These are phyloP conservation scores for Catocala sponsa DNA, from an alignment of 2,888 invertebrate species.

Conservation along the genomic window DNA sequence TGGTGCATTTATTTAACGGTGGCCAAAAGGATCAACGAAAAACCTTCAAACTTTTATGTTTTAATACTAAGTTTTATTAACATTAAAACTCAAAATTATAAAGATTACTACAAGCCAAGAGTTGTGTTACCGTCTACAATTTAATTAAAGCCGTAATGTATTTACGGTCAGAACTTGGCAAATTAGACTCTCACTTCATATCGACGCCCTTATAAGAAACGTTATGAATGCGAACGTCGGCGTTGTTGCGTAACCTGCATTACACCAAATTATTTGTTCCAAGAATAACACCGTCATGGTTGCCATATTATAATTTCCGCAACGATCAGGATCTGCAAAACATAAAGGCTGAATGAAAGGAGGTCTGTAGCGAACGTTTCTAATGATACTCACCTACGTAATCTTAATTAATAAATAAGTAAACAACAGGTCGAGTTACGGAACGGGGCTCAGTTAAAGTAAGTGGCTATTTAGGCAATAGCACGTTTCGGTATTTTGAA, in stretches of 20 bases:
- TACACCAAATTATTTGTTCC: constrained; percentile 56
- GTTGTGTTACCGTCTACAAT: constrained; percentile 13
- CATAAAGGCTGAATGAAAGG: constrained; percentile 54
- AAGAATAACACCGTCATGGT: constrained; percentile 50
- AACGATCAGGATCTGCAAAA: constrained; percentile 54
- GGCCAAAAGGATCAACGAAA: constrained; percentile 5
- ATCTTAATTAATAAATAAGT: constrained; percentile 78
- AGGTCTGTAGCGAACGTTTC: constrained; percentile 59
- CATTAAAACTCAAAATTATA: constrained; percentile 17
- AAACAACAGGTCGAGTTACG: constrained; percentile 74
- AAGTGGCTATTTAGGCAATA: constrained; percentile 81
- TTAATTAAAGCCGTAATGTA: constrained; percentile 35
- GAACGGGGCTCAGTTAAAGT: constrained; percentile 68
- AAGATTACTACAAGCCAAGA: constrained; percentile 15
- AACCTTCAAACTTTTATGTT: constrained; percentile 6
- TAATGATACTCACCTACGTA: constrained; percentile 57
- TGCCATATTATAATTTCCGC: constrained; percentile 53
- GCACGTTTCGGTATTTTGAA: constrained; percentile 81
- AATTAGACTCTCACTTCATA: constrained; percentile 16
- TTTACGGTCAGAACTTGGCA: constrained; percentile 23
- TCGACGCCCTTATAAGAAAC: constrained; percentile 36
- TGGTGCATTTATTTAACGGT: constrained; percentile 1
- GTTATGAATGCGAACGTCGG: constrained; percentile 29
- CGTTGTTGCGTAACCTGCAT: constrained; percentile 44
- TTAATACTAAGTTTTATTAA: constrained; percentile 8